Base-by-base conservation (phyloP, 2,797 vertebrate species). In the Sebastes nivosus region DNA sequence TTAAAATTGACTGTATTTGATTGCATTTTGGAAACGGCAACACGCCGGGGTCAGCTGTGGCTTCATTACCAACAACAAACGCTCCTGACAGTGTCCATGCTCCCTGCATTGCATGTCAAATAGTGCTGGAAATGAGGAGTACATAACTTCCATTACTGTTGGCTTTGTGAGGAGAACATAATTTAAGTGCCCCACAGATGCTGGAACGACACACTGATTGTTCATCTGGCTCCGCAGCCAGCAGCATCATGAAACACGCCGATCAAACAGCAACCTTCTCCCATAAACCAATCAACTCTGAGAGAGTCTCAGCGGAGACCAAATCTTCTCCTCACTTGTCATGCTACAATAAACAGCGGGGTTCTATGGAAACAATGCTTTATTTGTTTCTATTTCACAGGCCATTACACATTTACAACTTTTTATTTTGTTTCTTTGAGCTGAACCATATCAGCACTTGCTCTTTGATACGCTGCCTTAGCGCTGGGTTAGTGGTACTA, bases 341-440 rank as follows among this genome's bases (percentile, higher is more conserved):
- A 12, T 79, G 75, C 80, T 83, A 88, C 75, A 77, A 87, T 86
- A 89, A 90, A 91, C 27, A 86, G 63, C 38, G 71, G 67, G 75
- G 55, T 71, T 75, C 91, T 72, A 91, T 92, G 88, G 90, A 91
- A 92, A 93, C 90, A 88, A 81, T 61, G 54, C 83, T 92, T 83
- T 88, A 82, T 93, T 89, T 93, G 82, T 91, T 91, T 91, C 83
- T 85, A 87, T 91, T 93, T 93, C 89, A 91, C 88, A 88, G 84
- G 46, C 87, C 86, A 87, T 87, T 87, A 75, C 79, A 88, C 78
- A 83, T 90, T 87, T 78, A 88, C 88, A 82, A 87, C 86, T 87
- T 87, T 83, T 86, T 85, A 78, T 91, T 89, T 89, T 81, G 87
- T 79, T 88, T 82, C 75, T 84, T 83, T 80, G 75, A 84, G 86